Percentiles rank a stretch among this genome's conserved stretches.
Conservation (phyloP, 2,797 vertebrate species). For the Sparus aurata region DNA sequence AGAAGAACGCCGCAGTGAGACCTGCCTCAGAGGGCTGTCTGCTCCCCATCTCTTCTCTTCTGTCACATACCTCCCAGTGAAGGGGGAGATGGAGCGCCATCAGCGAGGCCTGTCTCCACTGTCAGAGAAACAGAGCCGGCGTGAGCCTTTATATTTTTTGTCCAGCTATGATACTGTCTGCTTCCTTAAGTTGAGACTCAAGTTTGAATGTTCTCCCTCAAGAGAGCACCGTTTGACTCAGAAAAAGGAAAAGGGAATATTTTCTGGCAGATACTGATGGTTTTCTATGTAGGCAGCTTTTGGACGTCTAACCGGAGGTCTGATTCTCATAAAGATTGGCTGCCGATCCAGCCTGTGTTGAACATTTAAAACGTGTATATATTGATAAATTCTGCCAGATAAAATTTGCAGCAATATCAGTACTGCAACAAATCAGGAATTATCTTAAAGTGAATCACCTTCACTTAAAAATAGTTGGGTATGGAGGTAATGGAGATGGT, state of each 20-base stretch:
- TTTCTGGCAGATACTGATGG: slow-evolving; percentile 11
- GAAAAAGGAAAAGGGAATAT: not conserved
- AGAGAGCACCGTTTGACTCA: slow-evolving; percentile 18
- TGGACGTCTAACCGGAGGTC: not conserved
- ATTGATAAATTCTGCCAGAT: not conserved
- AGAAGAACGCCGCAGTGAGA: slow-evolving; percentile 70
- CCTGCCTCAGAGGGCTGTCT: slow-evolving; percentile 70
- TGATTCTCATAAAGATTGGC: not conserved
- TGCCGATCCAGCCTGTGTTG: not conserved
- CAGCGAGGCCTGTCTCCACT: slow-evolving; percentile 43
- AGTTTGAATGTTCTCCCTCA: slow-evolving; percentile 1
- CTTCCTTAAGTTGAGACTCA: slow-evolving; percentile 27
- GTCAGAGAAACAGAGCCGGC: slow-evolving; percentile 37
- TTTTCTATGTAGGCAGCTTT: not conserved
- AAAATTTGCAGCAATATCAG: not conserved
- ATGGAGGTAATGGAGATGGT: too few relatives aligned
- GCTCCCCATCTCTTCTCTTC: slow-evolving; percentile 42
- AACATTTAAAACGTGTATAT: not conserved
- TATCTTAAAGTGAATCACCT: too few relatives aligned
- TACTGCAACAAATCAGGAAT: not conserved
- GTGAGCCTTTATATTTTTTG: slow-evolving; percentile 36
- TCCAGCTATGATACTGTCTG: slow-evolving; percentile 41
- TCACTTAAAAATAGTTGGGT: too few relatives aligned
- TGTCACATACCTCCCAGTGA: slow-evolving; percentile 66
- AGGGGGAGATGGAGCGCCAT: slow-evolving; percentile 60